Percentiles rank a stretch among this genome's conserved stretches.
Evolutionary conservation across 2,113 vertebrate species (phyloP).

Genomic region (Chrysemys picta): DNA sequence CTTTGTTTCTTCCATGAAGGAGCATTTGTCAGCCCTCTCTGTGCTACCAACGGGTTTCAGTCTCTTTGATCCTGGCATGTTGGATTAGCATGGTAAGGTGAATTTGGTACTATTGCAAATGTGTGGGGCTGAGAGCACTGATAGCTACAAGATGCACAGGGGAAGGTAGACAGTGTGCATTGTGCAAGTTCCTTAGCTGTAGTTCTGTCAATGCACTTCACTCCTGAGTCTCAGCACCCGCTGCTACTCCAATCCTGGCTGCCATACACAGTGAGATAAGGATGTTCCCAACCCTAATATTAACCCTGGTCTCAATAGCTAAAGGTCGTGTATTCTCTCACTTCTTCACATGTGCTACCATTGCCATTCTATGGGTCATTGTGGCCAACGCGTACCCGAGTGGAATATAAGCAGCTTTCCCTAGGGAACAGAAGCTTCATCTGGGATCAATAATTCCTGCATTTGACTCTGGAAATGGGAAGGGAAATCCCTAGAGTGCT

Average conservation of each 20-base stretch:
- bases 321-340: fast-evolving
- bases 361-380: background rate
- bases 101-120: fast-evolving
- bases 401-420: slow-evolving; percentile 6
- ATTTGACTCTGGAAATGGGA: background rate
- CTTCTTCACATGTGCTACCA: fast-evolving
- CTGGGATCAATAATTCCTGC: slow-evolving; percentile 16
- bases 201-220: background rate
- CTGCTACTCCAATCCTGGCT: fast-evolving
- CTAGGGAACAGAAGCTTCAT: background rate
- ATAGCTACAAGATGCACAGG: background rate
- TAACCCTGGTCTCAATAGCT: background rate
- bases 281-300: background rate
- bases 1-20: background rate
- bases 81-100: background rate
- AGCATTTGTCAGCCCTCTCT: background rate
- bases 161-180: background rate
- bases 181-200: background rate
- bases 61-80: fast-evolving
- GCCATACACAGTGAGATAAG: background rate
- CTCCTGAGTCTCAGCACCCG: fast-evolving
- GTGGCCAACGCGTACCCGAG: background rate
- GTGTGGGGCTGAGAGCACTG: fast-evolving
- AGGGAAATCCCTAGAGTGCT: slow-evolving; percentile 27
- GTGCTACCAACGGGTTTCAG: background rate